Conservation (phyloP, 2,888 invertebrate species). For the Cephus nigrinus region DNA sequence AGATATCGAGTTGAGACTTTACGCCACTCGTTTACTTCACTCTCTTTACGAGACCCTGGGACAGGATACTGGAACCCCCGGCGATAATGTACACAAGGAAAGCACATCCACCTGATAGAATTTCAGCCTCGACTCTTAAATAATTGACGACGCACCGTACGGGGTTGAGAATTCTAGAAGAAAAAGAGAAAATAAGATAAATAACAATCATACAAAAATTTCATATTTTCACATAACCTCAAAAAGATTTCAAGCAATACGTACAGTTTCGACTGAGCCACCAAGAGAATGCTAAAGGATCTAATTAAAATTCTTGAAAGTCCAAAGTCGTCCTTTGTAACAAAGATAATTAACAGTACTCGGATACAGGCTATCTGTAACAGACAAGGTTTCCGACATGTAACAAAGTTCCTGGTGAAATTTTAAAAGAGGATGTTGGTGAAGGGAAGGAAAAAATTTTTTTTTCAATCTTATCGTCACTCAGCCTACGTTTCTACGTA, state of each 20-base stretch:
- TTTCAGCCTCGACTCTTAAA: not conserved
- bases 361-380: not conserved
- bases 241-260: not conserved
- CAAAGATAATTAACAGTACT: conserved; percentile 2
- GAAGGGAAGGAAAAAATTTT: not conserved
- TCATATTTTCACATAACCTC: not conserved
- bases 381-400: not conserved
- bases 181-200: no score
- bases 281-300: not conserved
- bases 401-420: not conserved
- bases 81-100: not conserved
- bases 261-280: not conserved
- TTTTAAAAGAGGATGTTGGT: not conserved
- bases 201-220: not conserved
- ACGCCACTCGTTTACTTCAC: not conserved
- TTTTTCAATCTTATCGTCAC: not conserved
- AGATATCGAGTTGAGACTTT: not conserved
- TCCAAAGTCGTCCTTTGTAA: not conserved
- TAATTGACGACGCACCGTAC: not conserved
- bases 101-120: not conserved
- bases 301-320: not conserved
- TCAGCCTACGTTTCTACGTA: not conserved
- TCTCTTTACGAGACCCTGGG: not conserved
- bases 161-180: no score
- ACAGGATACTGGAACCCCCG: not conserved